Evolutionary conservation across 2,888 invertebrate genomes (phyloP).

Genomic region (Helleia helle): DNA sequence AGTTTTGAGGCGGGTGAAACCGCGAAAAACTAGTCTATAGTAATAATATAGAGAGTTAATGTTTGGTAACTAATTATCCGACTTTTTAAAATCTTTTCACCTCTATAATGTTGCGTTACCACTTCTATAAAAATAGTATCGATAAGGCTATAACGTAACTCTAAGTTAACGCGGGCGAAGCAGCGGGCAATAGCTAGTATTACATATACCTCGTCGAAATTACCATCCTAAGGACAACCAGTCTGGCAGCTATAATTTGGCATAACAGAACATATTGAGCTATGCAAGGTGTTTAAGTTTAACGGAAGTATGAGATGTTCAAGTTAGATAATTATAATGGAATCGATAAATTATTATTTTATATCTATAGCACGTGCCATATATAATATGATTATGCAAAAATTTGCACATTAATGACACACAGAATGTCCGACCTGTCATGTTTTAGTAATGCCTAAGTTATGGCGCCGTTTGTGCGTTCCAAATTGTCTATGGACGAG

Average conservation of each 20-base stretch:
- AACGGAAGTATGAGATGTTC: not conserved
- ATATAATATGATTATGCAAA: not conserved
- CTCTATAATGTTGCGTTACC: too few relatives aligned
- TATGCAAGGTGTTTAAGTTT: not conserved
- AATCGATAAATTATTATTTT: not conserved
- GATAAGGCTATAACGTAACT: too few relatives aligned
- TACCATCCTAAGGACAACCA: not conserved
- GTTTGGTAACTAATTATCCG: too few relatives aligned
- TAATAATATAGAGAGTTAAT: too few relatives aligned
- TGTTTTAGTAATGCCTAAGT: not conserved
- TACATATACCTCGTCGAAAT: not conserved
- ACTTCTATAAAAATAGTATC: too few relatives aligned
- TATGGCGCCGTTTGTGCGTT: not conserved
- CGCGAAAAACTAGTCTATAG: too few relatives aligned
- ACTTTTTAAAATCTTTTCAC: too few relatives aligned
- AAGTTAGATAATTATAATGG: not conserved
- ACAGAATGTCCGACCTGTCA: not conserved
- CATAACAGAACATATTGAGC: not conserved
- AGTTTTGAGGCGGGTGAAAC: too few relatives aligned
- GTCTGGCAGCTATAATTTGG: not conserved
- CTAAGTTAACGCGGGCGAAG: too few relatives aligned
- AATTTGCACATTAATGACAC: not conserved
- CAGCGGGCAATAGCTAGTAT: not conserved
- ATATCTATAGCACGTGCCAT: not conserved
- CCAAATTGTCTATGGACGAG: not conserved